These are phyloP conservation scores for Parnassius mnemosyne DNA, from an alignment of 2,888 invertebrate genomes.

Conservation along the genomic window DNA sequence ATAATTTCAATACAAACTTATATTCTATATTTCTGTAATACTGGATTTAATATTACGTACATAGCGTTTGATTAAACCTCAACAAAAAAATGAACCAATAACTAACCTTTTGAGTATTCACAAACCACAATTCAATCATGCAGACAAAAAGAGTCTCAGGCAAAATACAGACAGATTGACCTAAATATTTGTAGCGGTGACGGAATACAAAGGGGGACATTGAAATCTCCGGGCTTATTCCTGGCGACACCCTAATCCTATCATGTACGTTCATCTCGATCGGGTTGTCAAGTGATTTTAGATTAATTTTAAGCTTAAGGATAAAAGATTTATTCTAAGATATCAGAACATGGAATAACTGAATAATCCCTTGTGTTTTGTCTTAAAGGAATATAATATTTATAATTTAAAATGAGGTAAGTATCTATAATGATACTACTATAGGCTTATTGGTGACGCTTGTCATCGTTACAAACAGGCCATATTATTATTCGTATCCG, in stretches of 20 bases:
- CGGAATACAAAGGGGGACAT: conserved; percentile 23
- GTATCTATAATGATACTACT: too few species aligned
- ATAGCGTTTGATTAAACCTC: not conserved
- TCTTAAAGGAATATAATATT: too few species aligned
- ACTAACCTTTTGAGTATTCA: conserved; percentile 11
- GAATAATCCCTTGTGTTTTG: too few species aligned
- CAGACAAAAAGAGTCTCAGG: conserved; percentile 20
- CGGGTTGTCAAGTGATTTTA: conserved; percentile 44
- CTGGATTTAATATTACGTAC: not conserved
- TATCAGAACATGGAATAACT: not conserved
- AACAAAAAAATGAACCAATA: conserved; percentile 7
- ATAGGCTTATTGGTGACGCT: too few species aligned
- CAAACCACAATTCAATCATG: conserved; percentile 24
- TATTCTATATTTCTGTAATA: too few species aligned
- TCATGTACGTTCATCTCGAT: conserved; percentile 30
- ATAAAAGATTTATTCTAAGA: conserved; percentile 9
- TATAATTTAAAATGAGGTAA: too few species aligned
- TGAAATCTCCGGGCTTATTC: conserved; percentile 29
- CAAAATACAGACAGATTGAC: conserved; percentile 16
- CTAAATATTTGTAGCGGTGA: conserved; percentile 23
- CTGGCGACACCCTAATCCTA: conserved; percentile 31
- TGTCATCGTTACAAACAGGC: too few species aligned
- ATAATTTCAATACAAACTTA: too few species aligned
- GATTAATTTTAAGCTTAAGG: conserved; percentile 39
- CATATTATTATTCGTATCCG: too few species aligned